phyloP scores from a whole-genome alignment of 2,797 vertebrate genomes.

The Phylloscopus collybita region DNA sequence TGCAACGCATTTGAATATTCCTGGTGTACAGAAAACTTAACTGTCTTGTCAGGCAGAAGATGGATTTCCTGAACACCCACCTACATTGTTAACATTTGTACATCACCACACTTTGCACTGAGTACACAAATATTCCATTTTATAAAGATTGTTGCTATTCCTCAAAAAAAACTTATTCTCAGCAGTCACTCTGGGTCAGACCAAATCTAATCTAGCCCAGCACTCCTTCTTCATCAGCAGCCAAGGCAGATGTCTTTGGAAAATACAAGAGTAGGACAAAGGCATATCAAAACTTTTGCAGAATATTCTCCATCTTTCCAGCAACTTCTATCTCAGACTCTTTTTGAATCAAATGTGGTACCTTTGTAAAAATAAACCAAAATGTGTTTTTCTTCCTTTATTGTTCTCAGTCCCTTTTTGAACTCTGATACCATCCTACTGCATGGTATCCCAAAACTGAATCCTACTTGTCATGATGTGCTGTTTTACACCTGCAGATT shows the following conservation, averaged over 20 bases:
- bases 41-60: background rate
- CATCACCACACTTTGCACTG: background rate
- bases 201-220: background rate
- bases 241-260: background rate
- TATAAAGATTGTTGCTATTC: background rate
- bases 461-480: fast-evolving
- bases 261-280: background rate
- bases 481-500: background rate
- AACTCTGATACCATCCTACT: background rate
- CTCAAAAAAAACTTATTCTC: background rate
- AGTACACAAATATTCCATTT: background rate
- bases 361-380: background rate
- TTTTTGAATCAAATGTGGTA: background rate
- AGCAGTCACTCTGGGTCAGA: background rate
- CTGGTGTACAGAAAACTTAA: background rate
- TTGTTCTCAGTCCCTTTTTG: background rate
- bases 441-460: background rate
- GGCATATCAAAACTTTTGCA: background rate
- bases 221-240: background rate
- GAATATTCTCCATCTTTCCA: background rate
- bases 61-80: background rate
- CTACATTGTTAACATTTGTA: background rate
- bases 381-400: background rate
- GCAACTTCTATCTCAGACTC: background rate
- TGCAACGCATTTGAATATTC: background rate